A percentile compares a stretch with the other conserved stretches of the same genome.
These are phyloP conservation scores for Stenurella melanura DNA, from an alignment of 2,888 invertebrate species.

Conservation along the genomic window DNA sequence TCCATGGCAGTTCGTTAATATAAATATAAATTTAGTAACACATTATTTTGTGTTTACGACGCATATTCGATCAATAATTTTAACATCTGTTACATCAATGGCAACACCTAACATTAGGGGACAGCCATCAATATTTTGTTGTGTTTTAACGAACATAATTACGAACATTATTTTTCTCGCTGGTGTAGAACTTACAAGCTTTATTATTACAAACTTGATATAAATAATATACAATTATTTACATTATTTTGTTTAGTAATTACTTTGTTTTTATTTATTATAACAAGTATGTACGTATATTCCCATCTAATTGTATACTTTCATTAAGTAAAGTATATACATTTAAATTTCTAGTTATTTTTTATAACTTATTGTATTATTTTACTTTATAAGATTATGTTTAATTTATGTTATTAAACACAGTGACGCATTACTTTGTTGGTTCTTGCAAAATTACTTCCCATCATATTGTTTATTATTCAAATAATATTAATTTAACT, in stretches of 20 bases:
- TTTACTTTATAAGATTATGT: slow-evolving; percentile 50
- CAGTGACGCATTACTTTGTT: slow-evolving; percentile 49
- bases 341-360: slow-evolving; percentile 60
- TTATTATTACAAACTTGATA: slow-evolving; percentile 49
- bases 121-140: slow-evolving; percentile 37
- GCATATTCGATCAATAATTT: slow-evolving; percentile 51
- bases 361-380: slow-evolving; percentile 54
- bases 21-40: slow-evolving; percentile 54
- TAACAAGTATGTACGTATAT: slow-evolving; percentile 54
- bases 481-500: slow-evolving; percentile 51
- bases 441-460: slow-evolving; percentile 50
- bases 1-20: slow-evolving; percentile 50
- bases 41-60: slow-evolving; percentile 50
- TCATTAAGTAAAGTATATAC: slow-evolving; percentile 59
- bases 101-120: slow-evolving; percentile 49
- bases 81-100: slow-evolving; percentile 54
- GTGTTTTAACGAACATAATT: slow-evolving; percentile 37
- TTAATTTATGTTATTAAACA: slow-evolving; percentile 52
- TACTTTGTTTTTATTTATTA: slow-evolving; percentile 60
- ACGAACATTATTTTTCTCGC: slow-evolving; percentile 35
- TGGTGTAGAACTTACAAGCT: slow-evolving; percentile 46
- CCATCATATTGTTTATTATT: slow-evolving; percentile 51
- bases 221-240: slow-evolving; percentile 56
- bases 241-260: slow-evolving; percentile 57
- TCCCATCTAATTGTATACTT: slow-evolving; percentile 64